A percentile compares a stretch with the other conserved stretches of the same genome.
These are phyloP conservation scores for Raphicerus campestris DNA, from an alignment of 2,113 vertebrate species.

Conservation along the genomic window DNA sequence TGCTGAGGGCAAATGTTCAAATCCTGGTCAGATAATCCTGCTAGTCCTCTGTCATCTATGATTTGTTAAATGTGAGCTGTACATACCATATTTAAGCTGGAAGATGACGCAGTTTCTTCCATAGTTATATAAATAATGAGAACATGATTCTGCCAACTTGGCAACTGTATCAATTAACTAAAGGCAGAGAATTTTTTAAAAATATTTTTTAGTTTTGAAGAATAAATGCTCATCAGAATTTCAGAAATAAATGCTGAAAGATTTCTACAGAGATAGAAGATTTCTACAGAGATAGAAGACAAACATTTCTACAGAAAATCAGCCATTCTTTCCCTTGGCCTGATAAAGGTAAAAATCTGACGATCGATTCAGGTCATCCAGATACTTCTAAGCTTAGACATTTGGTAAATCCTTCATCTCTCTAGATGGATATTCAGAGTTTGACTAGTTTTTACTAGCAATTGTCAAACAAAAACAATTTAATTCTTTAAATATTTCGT, in stretches of 20 bases:
- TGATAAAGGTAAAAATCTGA: background rate
- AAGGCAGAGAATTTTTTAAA: background rate
- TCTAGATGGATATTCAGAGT: background rate
- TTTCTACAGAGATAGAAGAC: too few relatives aligned
- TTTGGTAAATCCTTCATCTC: background rate
- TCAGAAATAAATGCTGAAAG: background rate
- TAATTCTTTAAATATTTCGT: conserved; percentile 4
- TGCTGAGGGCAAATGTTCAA: background rate
- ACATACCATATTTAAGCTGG: background rate
- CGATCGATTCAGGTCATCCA: background rate
- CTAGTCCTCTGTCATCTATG: background rate
- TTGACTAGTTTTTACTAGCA: background rate
- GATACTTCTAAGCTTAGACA: background rate
- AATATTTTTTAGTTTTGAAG: background rate
- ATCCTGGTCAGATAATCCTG: background rate
- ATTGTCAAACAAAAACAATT: background rate
- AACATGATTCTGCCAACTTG: background rate
- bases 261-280: background rate
- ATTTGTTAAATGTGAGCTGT: background rate
- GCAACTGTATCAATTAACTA: background rate
- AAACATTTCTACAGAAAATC: background rate
- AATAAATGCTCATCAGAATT: background rate
- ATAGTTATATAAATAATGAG: background rate
- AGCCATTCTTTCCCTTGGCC: background rate
- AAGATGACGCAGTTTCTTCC: background rate